Percentiles rank a stretch among this genome's conserved stretches.
These are phyloP conservation scores for Macquaria ambigua DNA, from an alignment of 2,113 vertebrate genomes.

Conservation along the genomic window DNA sequence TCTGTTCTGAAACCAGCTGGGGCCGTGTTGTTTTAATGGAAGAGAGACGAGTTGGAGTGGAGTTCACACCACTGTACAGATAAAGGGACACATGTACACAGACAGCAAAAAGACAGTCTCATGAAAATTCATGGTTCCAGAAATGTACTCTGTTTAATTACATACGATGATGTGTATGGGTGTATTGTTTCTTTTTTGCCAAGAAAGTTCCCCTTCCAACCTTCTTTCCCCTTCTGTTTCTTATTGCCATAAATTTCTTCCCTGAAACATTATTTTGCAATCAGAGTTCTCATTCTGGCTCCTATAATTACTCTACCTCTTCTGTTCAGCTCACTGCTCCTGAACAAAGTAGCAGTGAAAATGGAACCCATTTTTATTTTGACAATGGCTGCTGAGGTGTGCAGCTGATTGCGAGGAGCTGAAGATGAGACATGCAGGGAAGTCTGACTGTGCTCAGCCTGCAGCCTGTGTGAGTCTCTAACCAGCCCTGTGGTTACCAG, in stretches of 20 bases:
- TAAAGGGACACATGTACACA: constrained; percentile 14
- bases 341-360: constrained; percentile 69
- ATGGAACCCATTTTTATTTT: constrained; percentile 64
- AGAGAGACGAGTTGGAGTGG: neutral
- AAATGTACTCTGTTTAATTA: constrained; percentile 29
- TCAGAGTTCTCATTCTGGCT: constrained; percentile 64
- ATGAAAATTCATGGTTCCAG: constrained; percentile 4
- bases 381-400: constrained; percentile 61
- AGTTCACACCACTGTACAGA: constrained; percentile 1
- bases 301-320: constrained; percentile 72
- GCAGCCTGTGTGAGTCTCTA: constrained; percentile 20
- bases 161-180: too few species aligned
- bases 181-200: constrained; percentile 5
- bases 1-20: neutral
- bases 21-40: neutral
- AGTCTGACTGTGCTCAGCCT: constrained; percentile 56
- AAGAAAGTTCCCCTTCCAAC: neutral
- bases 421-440: constrained; percentile 40
- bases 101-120: neutral
- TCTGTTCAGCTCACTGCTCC: constrained; percentile 67
- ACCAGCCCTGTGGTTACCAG: constrained; percentile 63
- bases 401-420: constrained; percentile 56
- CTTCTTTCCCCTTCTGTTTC: constrained; percentile 22
- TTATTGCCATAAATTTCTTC: constrained; percentile 50
- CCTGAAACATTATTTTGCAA: constrained; percentile 68